Conservation (phyloP, 1,140 invertebrate species). For the Drosophila arawakana region DNA sequence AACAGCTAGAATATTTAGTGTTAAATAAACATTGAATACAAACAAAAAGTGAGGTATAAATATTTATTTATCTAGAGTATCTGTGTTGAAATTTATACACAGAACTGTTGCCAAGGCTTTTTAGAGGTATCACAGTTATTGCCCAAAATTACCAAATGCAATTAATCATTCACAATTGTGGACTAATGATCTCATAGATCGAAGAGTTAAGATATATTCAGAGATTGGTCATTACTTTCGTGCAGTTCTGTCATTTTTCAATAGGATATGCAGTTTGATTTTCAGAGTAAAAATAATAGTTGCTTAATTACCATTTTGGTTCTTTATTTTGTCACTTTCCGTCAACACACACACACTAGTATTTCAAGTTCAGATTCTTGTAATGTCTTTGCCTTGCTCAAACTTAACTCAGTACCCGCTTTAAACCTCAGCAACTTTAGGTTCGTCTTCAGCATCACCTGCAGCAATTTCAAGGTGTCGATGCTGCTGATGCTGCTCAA, state of each 20-base stretch:
- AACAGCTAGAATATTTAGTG: not conserved
- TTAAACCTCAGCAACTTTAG: constrained; percentile 8
- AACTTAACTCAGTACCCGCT: constrained; percentile 1
- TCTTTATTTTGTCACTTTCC: constrained; percentile 1
- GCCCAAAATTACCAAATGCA: not conserved
- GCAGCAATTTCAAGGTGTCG: constrained; percentile 52
- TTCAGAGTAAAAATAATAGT: not conserved
- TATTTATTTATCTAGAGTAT: not conserved
- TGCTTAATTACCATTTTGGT: constrained; percentile 1
- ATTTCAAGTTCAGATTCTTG: constrained; percentile 30
- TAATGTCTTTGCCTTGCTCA: constrained; percentile 21
- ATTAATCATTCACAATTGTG: constrained; percentile 28
- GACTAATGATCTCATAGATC: constrained; percentile 25
- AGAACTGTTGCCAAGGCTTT: not conserved
- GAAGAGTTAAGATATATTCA: not conserved
- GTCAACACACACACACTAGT: constrained; percentile 10
- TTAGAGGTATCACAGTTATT: not conserved
- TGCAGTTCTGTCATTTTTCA: not conserved
- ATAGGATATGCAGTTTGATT: not conserved
- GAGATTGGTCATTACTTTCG: not conserved
- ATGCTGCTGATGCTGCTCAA: constrained; percentile 25
- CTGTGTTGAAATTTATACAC: not conserved
- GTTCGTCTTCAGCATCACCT: constrained; percentile 26
- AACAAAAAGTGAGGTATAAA: too few relatives aligned
- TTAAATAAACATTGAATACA: too few relatives aligned